Conservation (phyloP, 2,888 invertebrate species). For the Hoplodrina blanda region DNA sequence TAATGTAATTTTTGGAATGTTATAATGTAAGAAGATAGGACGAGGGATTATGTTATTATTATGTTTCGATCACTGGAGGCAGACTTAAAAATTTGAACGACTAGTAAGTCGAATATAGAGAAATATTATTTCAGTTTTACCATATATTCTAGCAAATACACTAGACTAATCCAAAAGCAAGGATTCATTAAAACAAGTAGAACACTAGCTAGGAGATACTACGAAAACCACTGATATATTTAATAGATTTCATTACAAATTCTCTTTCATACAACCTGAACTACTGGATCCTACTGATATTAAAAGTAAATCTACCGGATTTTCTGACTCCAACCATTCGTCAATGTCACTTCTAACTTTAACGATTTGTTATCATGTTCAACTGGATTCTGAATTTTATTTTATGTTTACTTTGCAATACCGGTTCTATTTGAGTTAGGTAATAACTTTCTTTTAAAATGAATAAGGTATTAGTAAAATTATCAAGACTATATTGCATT, state of each 20-base stretch:
- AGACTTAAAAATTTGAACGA: too few relatives aligned
- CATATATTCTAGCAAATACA: too few relatives aligned
- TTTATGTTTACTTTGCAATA: slow-evolving; percentile 28
- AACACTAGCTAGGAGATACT: neutral
- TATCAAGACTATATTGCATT: neutral
- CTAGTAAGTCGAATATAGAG: too few relatives aligned
- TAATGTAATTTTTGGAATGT: too few relatives aligned
- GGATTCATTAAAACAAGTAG: neutral
- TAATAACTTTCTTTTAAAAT: slow-evolving; percentile 39
- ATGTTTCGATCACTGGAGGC: too few relatives aligned
- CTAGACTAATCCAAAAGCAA: neutral
- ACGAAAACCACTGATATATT: slow-evolving; percentile 1
- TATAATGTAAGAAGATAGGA: too few relatives aligned
- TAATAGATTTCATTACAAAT: slow-evolving; percentile 9
- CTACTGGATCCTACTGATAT: slow-evolving; percentile 25
- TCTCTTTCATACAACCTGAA: slow-evolving; percentile 1
- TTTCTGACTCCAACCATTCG: slow-evolving; percentile 33
- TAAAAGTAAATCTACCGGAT: slow-evolving; percentile 25
- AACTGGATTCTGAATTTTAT: slow-evolving; percentile 33
- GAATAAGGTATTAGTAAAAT: slow-evolving; percentile 18
- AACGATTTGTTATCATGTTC: slow-evolving; percentile 37
- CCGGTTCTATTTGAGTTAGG: slow-evolving; percentile 38
- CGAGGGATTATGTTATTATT: too few relatives aligned
- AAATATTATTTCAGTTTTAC: too few relatives aligned
- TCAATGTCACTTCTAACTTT: slow-evolving; percentile 43